These are phyloP conservation scores for Cheilosia impressa DNA, from an alignment of 2,888 invertebrate species.

Conservation along the genomic window DNA sequence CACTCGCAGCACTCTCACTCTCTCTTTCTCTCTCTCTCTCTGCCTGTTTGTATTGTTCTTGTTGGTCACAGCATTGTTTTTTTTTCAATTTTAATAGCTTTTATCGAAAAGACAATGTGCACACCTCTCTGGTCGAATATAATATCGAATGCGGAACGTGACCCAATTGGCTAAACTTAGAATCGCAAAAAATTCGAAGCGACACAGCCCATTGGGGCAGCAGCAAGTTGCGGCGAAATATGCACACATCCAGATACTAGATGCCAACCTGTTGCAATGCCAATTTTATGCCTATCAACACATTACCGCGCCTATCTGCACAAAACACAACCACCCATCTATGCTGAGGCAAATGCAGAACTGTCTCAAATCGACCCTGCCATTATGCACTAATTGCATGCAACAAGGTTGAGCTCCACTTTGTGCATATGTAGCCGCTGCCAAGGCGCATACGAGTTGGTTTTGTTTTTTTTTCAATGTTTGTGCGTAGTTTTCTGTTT, in stretches of 20 bases:
- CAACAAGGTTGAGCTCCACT: constrained; percentile 73
- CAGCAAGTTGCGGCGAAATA: neutral
- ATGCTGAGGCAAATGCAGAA: constrained; percentile 17
- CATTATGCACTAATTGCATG: constrained; percentile 72
- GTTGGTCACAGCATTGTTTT: constrained; percentile 1
- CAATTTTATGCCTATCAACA: constrained; percentile 54
- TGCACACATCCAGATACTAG: neutral
- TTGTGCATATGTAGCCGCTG: constrained; percentile 11
- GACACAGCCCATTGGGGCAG: constrained; percentile 23
- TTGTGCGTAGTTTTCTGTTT: constrained; percentile 34
- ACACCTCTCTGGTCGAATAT: constrained; percentile 28
- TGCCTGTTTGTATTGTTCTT: constrained; percentile 6
- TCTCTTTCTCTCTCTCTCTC: neutral
- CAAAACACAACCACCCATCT: neutral
- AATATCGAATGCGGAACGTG: constrained; percentile 46
- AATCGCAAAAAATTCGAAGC: constrained; percentile 45
- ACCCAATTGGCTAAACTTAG: constrained; percentile 73
- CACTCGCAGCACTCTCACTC: neutral
- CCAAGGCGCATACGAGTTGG: neutral
- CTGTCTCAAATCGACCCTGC: constrained; percentile 73
- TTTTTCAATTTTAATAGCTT: constrained; percentile 21
- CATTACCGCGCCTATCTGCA: neutral
- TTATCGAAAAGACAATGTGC: constrained; percentile 22
- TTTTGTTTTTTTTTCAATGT: neutral
- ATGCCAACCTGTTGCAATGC: constrained; percentile 69